These are phyloP conservation scores for Epinotia bilunana DNA, from an alignment of 2,888 invertebrate genomes.

Conservation along the genomic window DNA sequence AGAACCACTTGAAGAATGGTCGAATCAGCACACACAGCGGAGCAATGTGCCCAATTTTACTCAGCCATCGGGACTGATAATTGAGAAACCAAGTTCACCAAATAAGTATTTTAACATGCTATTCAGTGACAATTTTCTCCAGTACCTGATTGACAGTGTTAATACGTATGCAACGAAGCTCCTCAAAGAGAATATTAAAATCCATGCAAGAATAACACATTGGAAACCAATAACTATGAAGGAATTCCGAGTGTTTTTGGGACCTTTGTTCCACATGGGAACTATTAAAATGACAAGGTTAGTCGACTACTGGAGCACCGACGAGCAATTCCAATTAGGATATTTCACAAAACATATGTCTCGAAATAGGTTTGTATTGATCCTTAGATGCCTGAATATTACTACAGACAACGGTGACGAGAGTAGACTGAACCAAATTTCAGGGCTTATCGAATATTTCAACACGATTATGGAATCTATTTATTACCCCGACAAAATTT, in stretches of 20 bases:
- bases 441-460: not conserved
- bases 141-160: constrained; percentile 2
- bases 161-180: constrained; percentile 4
- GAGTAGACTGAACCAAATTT: not conserved
- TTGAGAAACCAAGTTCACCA: not conserved
- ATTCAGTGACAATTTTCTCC: not conserved
- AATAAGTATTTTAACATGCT: constrained; percentile 1
- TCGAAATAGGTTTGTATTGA: constrained; percentile 9
- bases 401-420: not conserved
- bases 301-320: constrained; percentile 10
- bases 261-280: constrained; percentile 5
- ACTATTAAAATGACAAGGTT: constrained; percentile 2
- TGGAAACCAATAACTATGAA: not conserved
- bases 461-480: not conserved
- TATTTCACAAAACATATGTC: constrained; percentile 11
- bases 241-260: constrained; percentile 11
- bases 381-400: constrained; percentile 1
- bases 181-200: constrained; percentile 3
- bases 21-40: not conserved
- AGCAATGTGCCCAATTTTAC: not conserved
- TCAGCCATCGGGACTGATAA: not conserved
- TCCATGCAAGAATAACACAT: not conserved
- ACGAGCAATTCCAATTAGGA: constrained; percentile 1
- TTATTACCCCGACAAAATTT: not conserved
- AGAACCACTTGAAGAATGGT: not conserved